A percentile compares a stretch with the other conserved stretches of the same genome.
These are phyloP conservation scores for Xenops minutus DNA, from an alignment of 2,797 vertebrate species.

Conservation along the genomic window DNA sequence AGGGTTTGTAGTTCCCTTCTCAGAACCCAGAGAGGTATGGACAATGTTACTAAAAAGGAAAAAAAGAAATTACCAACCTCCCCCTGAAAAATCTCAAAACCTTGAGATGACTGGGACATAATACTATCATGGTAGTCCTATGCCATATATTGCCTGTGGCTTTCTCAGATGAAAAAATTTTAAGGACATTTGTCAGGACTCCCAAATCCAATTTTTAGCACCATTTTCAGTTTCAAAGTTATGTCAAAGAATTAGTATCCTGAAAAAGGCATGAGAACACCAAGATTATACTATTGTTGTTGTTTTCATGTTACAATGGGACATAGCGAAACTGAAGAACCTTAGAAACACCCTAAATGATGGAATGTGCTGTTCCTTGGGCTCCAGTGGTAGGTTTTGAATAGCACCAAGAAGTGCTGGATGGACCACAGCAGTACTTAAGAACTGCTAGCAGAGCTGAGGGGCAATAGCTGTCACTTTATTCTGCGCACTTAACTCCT, in stretches of 20 bases:
- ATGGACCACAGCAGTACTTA: neutral
- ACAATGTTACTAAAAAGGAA: neutral
- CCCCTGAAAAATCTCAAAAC: neutral
- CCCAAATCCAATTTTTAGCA: neutral
- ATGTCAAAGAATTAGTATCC: neutral
- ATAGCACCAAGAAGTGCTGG: neutral
- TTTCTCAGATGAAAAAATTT: neutral
- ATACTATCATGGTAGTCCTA: neutral
- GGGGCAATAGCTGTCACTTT: conserved; percentile 31
- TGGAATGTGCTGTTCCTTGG: neutral
- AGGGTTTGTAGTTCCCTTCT: neutral
- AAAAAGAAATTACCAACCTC: neutral
- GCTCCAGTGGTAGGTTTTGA: neutral
- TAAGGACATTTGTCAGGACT: neutral
- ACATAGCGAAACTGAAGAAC: neutral
- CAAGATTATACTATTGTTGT: neutral
- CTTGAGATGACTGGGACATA: neutral
- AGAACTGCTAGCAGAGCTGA: conserved; percentile 35
- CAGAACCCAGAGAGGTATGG: neutral
- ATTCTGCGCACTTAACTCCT: conserved; percentile 66
- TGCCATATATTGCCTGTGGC: neutral
- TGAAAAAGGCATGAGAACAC: neutral
- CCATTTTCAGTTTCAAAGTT: neutral
- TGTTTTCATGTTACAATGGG: neutral
- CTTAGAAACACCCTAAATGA: neutral